A percentile compares a stretch with the other conserved stretches of the same genome.
These are phyloP conservation scores for Thryonomys swinderianus DNA, from an alignment of 2,113 vertebrate genomes.

Conservation along the genomic window DNA sequence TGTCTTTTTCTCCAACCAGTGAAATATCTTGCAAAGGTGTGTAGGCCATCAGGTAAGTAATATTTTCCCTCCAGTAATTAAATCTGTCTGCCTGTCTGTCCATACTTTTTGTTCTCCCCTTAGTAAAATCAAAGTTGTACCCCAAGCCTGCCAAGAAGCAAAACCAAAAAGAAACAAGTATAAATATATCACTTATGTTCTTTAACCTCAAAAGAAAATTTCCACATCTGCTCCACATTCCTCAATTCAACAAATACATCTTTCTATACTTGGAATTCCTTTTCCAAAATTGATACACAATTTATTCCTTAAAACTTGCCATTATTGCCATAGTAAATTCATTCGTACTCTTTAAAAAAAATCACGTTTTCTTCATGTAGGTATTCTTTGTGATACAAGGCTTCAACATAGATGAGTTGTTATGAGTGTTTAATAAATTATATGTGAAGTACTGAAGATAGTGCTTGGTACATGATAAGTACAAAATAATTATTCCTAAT, in stretches of 20 bases:
- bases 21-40: too few relatives aligned
- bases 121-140: neutral
- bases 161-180: neutral
- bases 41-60: neutral
- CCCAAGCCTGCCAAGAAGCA: neutral
- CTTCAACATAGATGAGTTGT: too few relatives aligned
- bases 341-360: too few relatives aligned
- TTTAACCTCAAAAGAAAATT: neutral
- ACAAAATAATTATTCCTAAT: neutral
- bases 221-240: neutral
- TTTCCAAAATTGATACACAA: neutral
- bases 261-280: neutral
- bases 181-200: neutral
- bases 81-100: neutral
- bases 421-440: neutral
- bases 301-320: neutral
- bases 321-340: neutral
- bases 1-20: neutral
- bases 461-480: too few relatives aligned
- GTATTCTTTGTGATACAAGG: neutral
- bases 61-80: neutral
- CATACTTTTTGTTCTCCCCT: neutral
- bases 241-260: neutral
- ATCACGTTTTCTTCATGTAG: neutral
- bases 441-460: neutral